Evolutionary conservation across 2,888 invertebrate genomes (phyloP).

Genomic region (Eupithecia subumbrata): DNA sequence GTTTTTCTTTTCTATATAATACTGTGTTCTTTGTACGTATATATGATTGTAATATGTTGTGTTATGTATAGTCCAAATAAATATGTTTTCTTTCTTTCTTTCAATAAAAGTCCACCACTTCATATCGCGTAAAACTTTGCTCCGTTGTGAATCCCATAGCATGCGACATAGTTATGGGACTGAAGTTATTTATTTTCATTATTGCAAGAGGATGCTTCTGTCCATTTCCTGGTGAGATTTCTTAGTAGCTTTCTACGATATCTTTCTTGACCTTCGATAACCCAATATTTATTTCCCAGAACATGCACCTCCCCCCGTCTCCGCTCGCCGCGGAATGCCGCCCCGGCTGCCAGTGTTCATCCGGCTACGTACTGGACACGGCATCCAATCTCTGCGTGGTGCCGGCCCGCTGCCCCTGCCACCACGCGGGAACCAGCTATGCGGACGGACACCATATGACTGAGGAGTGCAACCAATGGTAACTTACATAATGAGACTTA

Average conservation of each 20-base stretch:
- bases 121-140: background rate
- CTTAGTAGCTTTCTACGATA: background rate
- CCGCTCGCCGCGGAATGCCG: slow-evolving; percentile 86
- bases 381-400: slow-evolving; percentile 86
- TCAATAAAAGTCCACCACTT: background rate
- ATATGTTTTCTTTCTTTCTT: too few species aligned
- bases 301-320: slow-evolving; percentile 88
- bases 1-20: too few species aligned
- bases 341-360: slow-evolving; percentile 91
- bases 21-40: too few species aligned
- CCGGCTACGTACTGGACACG: slow-evolving; percentile 89
- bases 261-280: background rate
- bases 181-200: too few species aligned
- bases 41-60: too few species aligned
- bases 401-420: slow-evolving; percentile 92
- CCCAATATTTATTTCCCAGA: slow-evolving; percentile 69
- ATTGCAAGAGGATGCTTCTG: too few species aligned
- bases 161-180: too few species aligned
- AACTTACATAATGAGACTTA: too few species aligned
- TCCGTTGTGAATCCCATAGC: background rate
- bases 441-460: slow-evolving; percentile 89
- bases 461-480: slow-evolving; percentile 91
- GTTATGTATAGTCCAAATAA: too few species aligned
- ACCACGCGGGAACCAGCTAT: slow-evolving; percentile 94
- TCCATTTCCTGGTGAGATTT: too few species aligned